Conservation (phyloP, 53 echinoderm and acorn worm species). For the Echinarachnius parma region DNA sequence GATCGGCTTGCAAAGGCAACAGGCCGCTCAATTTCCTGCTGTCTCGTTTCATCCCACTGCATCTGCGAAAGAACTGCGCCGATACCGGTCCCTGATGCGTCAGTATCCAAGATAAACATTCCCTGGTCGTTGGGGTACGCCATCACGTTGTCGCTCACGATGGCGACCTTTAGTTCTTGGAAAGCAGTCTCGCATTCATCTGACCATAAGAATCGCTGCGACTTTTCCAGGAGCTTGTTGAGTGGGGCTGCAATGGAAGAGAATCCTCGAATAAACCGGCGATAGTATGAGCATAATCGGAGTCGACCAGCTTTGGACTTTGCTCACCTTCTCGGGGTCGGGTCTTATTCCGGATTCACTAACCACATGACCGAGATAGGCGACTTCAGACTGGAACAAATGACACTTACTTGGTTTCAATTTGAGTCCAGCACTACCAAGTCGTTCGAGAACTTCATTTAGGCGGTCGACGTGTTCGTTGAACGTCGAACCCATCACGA, state of each 20-base stretch:
- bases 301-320: too few species aligned
- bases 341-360: slow-evolving; percentile 21
- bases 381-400: slow-evolving; percentile 46
- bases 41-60: slow-evolving; percentile 51
- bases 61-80: slow-evolving; percentile 54
- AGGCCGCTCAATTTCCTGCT: slow-evolving; percentile 54
- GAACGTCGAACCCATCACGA: slow-evolving; percentile 44
- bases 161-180: too few species aligned
- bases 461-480: slow-evolving; percentile 39
- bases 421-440: slow-evolving; percentile 36
- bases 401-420: slow-evolving; percentile 58
- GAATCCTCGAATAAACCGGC: slow-evolving; percentile 35
- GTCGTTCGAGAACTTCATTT: slow-evolving; percentile 30
- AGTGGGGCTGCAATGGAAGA: slow-evolving; percentile 19
- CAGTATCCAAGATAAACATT: too few species aligned
- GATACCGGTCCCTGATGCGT: slow-evolving; percentile 56
- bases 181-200: too few species aligned
- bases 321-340: too few species aligned
- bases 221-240: slow-evolving; percentile 28
- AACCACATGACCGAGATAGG: slow-evolving; percentile 55
- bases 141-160: too few species aligned
- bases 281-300: slow-evolving; percentile 46
- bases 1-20: slow-evolving; percentile 60
- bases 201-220: too few species aligned
- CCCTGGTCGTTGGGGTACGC: too few species aligned